Evolutionary conservation across 2,113 vertebrate species (phyloP), one percentile per base, ranked within the genome.

Genomic region (Cyphomyrus discorhynchus): DNA sequence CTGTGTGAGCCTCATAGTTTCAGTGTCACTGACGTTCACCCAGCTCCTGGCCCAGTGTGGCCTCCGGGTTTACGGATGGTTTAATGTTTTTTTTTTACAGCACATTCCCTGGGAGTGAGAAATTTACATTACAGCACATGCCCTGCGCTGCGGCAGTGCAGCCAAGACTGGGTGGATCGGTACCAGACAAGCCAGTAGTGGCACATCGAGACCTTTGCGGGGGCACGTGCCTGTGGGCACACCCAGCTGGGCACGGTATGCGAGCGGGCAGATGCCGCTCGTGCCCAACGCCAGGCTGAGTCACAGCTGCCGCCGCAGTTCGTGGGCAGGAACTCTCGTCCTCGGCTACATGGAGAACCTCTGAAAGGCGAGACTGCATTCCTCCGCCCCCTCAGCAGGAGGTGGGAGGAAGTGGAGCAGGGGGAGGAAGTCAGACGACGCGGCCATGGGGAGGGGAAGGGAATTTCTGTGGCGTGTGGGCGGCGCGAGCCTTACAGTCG

Each of bases 341-440:
- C 90, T 88, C 56, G 87, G 92, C 89, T 86, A 88, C 89, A 91
- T 88, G 90, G 89, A 92, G 90, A 86, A 53, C 11, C 45, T 52
- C 85, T 87, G 90, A 91, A 91, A 92, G 86, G 70, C 45, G 88
- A 92, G 90, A 86, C 62, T n/a, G 39, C 88, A 91, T 91, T 91
- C 90, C 86, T 87, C 91, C 89, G 27, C 88, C 87, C 9, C 47
- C 83, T 24, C 17, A 52, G 52, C 50, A 70, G 52, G 83, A 5
- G 82, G 17, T 27, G 56, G 88, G 89, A 86, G 90, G 90, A 83
- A 85, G 85, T 70, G 84, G 85, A 62, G 31, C 27, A 21, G 7
- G 46, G 24, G 46, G 13, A 49, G 47, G 88, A 80, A 77, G 46
- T 10, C 11, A 31, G n/a, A 53, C 17, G 45, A 82, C 31, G 49